Base-by-base conservation (phyloP, 23 tunicate species). In the Trididemnum miniatum region DNA sequence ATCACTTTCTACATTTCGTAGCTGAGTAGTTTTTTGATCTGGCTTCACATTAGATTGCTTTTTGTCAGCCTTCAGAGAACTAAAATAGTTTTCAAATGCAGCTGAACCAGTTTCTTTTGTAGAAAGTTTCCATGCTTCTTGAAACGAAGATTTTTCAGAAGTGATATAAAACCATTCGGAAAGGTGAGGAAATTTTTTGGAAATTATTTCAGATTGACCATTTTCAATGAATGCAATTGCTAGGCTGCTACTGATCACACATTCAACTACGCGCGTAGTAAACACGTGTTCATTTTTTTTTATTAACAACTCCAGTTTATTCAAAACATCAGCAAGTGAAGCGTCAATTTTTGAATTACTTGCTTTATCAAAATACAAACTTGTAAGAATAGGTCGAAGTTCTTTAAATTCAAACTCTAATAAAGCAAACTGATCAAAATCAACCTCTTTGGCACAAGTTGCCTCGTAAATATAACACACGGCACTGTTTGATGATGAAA, bases 401-500 rank as follows among this genome's bases (percentile, higher is more conserved):
- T 52, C 35, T 2, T 7, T 9, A 18, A 69, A 65, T 81, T 85
- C 89, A 78, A 78, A 80, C 33, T 90, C 96, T 40, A 90, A 23
- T 80, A 67, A 81, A 31, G 34, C 64, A 36, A 59, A 67, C 20
- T 77, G 60, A 20, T 34, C 20, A 18, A 35, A 29, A 35, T 59
- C 23, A 5, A 37, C 2, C 49, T 39, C 36, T 26, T 40, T 38
- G 28, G 25, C 34, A 20, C 34, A 49, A 28, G 0, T 51, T 1
- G 71, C 22, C 49, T 88, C 80, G 35, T 65, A 76, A 3, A 88
- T 50, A 77, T 82, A 88, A 34, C 57, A 28, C 2, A 88, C 93
- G 51, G 75, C 79, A 35, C 88, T 85, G 63, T 88, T 88, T n/a
- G 93, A 80, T 34, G 93, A 88, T n/a, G 72, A 34, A 25, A 88